Percentiles rank a stretch among this genome's conserved stretches.
Conservation (phyloP, 2,888 invertebrate species). For the Cremastobaeus sp. region DNA sequence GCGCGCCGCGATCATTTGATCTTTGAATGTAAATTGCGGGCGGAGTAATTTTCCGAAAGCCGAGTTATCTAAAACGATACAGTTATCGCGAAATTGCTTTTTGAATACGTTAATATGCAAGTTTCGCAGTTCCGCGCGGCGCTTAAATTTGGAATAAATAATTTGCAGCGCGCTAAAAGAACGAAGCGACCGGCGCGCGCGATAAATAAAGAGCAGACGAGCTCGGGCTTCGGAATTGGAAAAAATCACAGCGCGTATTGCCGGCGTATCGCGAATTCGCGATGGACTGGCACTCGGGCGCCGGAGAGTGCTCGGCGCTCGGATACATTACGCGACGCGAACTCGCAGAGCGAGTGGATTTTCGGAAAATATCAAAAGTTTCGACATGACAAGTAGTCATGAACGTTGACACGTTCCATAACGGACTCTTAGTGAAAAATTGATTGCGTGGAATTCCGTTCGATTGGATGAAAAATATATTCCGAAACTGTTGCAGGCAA, state of each 20-base stretch:
- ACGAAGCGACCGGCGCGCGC: not conserved
- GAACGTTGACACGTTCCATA: conserved; percentile 39
- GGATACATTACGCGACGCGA: conserved; percentile 38
- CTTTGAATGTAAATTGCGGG: conserved; percentile 14
- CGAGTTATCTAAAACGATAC: conserved; percentile 18
- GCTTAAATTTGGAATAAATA: conserved; percentile 19
- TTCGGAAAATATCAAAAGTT: conserved; percentile 48
- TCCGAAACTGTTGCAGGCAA: conserved; percentile 11
- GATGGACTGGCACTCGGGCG: no score
- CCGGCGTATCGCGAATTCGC: no score
- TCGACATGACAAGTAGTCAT: conserved; percentile 37
- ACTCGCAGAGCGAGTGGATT: conserved; percentile 31
- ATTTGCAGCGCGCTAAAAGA: not conserved
- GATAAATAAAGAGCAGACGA: conserved; percentile 10
- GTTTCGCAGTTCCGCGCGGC: conserved; percentile 6
- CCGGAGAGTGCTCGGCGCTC: no score
- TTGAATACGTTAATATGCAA: conserved; percentile 15
- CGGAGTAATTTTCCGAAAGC: conserved; percentile 19
- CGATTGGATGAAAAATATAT: conserved; percentile 31
- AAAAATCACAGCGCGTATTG: conserved; percentile 22
- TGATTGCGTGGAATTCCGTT: conserved; percentile 26
- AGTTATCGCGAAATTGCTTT: conserved; percentile 33
- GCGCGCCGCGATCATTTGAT: conserved; percentile 14
- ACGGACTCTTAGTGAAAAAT: conserved; percentile 44
- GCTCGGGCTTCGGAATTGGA: conserved; percentile 5